Evolutionary conservation across 2,797 vertebrate genomes (phyloP).

Genomic region (Schizopygopsis pylzovi): DNA sequence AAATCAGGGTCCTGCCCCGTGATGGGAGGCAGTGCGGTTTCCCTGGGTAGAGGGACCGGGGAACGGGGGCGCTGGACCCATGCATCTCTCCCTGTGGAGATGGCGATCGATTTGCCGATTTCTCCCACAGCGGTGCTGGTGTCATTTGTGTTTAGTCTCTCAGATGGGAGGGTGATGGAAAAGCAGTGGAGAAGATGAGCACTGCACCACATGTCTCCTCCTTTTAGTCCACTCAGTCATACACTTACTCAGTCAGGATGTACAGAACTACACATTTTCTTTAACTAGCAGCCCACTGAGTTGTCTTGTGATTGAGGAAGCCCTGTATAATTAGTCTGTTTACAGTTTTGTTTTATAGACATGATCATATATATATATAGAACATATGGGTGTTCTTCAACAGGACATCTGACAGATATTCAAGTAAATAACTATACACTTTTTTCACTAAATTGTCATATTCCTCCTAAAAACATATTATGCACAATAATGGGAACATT

Average conservation of each 20-base stretch:
- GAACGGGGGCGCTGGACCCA: slow-evolving; percentile 34
- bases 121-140: slow-evolving; percentile 41
- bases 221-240: slow-evolving; percentile 15
- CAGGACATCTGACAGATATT: background rate
- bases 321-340: background rate
- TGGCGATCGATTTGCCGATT: slow-evolving; percentile 67
- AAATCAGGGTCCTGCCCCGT: slow-evolving; percentile 45
- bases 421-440: background rate
- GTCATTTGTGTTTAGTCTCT: slow-evolving; percentile 54
- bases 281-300: background rate
- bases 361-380: background rate
- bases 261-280: background rate
- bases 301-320: background rate
- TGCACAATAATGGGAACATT: background rate
- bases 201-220: slow-evolving; percentile 35
- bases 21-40: slow-evolving; percentile 23
- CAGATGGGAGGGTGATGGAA: slow-evolving; percentile 56
- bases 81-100: slow-evolving; percentile 58
- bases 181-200: slow-evolving; percentile 49
- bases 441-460: background rate
- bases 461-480: slow-evolving; percentile 1
- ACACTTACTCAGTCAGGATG: slow-evolving; percentile 19
- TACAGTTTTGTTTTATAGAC: background rate
- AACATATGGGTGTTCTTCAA: background rate
- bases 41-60: slow-evolving; percentile 10